phyloP scores from a whole-genome alignment of 2,888 invertebrate genomes.

The Anarsia innoxiella region DNA sequence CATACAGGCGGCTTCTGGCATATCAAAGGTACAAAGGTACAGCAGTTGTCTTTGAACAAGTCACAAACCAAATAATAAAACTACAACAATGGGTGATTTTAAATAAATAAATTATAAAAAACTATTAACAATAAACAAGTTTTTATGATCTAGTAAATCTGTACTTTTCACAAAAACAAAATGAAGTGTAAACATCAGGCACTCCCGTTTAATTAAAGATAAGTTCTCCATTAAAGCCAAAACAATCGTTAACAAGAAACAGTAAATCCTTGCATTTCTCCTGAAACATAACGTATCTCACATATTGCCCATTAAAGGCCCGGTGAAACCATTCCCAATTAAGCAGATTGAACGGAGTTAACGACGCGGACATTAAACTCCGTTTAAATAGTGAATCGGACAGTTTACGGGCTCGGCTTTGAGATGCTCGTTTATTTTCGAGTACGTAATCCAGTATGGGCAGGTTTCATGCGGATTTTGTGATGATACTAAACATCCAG shows the following conservation, averaged over 20 bases:
- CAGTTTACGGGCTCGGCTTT: conserved; percentile 52
- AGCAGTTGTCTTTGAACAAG: too few relatives aligned
- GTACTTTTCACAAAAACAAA: too few relatives aligned
- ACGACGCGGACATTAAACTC: conserved; percentile 54
- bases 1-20: too few relatives aligned
- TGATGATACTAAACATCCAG: conserved; percentile 7
- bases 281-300: conserved; percentile 22
- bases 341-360: conserved; percentile 67
- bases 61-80: too few relatives aligned
- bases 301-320: conserved; percentile 45
- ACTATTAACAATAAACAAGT: too few relatives aligned
- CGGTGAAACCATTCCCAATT: conserved; percentile 62
- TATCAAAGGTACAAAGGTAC: too few relatives aligned
- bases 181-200: too few relatives aligned
- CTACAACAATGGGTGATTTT: too few relatives aligned
- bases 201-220: conserved; percentile 7
- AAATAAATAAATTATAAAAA: too few relatives aligned
- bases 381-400: conserved; percentile 65
- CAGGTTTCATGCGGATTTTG: conserved; percentile 12
- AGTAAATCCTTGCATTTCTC: conserved; percentile 17
- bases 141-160: too few relatives aligned
- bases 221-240: conserved; percentile 6
- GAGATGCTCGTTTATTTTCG: conserved; percentile 41
- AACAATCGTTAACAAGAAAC: conserved; percentile 15
- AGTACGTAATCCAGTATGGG: conserved; percentile 13